Evolutionary conservation across 2,888 invertebrate genomes (phyloP), one percentile per base, ranked within the genome.

Genomic region (Orchesellides sinensis): DNA sequence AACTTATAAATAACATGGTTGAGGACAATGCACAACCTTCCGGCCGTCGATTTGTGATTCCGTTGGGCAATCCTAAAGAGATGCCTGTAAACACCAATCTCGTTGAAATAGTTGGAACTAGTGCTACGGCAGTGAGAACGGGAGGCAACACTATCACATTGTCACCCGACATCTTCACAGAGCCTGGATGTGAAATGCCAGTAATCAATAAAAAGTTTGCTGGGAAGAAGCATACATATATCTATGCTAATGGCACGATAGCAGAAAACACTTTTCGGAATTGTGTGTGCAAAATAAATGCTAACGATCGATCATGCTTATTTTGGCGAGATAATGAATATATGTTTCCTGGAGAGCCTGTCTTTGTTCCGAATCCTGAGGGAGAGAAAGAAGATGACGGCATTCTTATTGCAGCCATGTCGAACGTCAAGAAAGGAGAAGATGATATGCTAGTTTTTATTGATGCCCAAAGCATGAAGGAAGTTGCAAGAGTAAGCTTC

Each of bases 331-430:
- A 83, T 45, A 73, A 35, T 52, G 81, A 83, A 63, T 72, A 63
- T 69, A 65, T 81, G 8, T 89, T 90, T 83, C 89, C 90, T 0
- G 89, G 90, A 14, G 92, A 92, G 86, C 90, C 91, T 0, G 89
- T 91, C 29, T 92, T 92, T 85, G 90, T 92, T 1, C 88, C 90
- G 0, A 86, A 89, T 29, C 91, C 91, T 10, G 21, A 27, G 2
- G 78, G 61, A 2, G 12, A 66, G 0, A 88, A 88, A 14, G 92
- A 92, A 88, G 92, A 92, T 85, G 92, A 92, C 82, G 92, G 92
- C 17, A 86, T 90, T 12, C 72, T 90, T 12, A 86, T 90, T 72
- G 87, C 88, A 35, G 86, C 89, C 49, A 88, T 89, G 17, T 87
- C 89, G 17, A 89, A 90, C 70, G 84, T 88, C 4, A 83, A 87